phyloP scores from a whole-genome alignment of 2,797 vertebrate genomes.

The Sarcophilus harrisii region DNA sequence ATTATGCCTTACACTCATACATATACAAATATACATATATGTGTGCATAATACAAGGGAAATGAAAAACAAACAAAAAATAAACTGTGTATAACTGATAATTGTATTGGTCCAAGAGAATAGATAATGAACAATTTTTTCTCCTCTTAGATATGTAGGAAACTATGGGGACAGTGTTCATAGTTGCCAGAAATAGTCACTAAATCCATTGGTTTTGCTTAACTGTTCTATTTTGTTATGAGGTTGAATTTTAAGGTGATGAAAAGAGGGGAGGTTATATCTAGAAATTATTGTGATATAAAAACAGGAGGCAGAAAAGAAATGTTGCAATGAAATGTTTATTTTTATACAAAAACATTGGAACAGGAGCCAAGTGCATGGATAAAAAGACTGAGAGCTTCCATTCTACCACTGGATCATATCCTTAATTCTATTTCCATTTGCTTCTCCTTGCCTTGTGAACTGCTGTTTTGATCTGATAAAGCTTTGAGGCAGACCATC shows the following conservation, averaged over 20 bases:
- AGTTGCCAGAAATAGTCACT: background rate
- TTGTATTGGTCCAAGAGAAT: background rate
- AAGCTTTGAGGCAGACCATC: background rate
- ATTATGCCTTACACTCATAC: rapidly evolving
- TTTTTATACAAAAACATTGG: background rate
- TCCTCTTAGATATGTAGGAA: background rate
- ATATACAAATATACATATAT: background rate
- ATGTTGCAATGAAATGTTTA: background rate
- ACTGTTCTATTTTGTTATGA: background rate
- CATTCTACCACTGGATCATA: background rate
- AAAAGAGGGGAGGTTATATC: background rate
- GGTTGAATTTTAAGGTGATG: background rate
- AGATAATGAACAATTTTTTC: background rate
- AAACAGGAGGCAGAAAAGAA: background rate
- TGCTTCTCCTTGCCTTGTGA: background rate
- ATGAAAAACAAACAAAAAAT: background rate
- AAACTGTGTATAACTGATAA: background rate
- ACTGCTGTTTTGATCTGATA: background rate
- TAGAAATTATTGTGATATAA: background rate
- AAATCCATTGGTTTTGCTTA: background rate
- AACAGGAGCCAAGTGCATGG: background rate
- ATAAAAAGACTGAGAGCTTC: background rate
- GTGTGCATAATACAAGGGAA: background rate
- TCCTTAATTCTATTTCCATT: background rate
- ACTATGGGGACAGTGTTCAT: background rate